A percentile compares a stretch with the other conserved stretches of the same genome.
These are phyloP conservation scores for Hypomecis atomaria DNA, from an alignment of 2,888 invertebrate species.

Conservation along the genomic window DNA sequence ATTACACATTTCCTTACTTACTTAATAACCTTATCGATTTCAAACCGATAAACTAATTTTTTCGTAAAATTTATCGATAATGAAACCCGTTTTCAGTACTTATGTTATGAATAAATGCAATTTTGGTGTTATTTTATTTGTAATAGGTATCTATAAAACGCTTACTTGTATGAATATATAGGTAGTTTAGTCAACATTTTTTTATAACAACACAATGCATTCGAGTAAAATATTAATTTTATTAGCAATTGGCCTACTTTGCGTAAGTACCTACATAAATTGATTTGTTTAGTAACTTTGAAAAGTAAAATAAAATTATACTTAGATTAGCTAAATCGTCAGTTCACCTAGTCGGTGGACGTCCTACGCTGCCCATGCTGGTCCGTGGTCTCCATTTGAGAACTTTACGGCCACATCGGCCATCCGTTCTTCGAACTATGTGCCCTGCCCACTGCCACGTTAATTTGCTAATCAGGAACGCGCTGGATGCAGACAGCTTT, in stretches of 20 bases:
- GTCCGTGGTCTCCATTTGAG: no score
- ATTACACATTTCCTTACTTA: background rate
- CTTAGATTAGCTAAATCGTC: no score
- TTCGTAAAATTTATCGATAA: constrained; percentile 28
- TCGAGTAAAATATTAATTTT: constrained; percentile 26
- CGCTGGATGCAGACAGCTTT: no score
- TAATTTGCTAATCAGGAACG: no score
- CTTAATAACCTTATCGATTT: background rate
- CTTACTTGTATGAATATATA: constrained; percentile 1
- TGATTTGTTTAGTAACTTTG: no score
- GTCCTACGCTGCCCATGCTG: no score
- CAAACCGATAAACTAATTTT: background rate
- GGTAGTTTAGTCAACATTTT: background rate
- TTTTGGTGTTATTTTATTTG: constrained; percentile 13
- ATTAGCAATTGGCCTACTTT: constrained; percentile 20
- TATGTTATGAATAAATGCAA: constrained; percentile 14
- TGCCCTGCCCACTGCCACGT: no score
- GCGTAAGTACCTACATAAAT: constrained; percentile 27
- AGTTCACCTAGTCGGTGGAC: no score
- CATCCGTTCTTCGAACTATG: no score
- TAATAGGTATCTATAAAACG: constrained; percentile 30
- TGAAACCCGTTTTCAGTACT: constrained; percentile 4
- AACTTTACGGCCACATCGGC: no score
- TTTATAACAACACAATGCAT: constrained; percentile 21
- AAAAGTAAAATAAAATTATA: no score